Conservation (phyloP, 2,797 vertebrate species). For the Alectoris magna region DNA sequence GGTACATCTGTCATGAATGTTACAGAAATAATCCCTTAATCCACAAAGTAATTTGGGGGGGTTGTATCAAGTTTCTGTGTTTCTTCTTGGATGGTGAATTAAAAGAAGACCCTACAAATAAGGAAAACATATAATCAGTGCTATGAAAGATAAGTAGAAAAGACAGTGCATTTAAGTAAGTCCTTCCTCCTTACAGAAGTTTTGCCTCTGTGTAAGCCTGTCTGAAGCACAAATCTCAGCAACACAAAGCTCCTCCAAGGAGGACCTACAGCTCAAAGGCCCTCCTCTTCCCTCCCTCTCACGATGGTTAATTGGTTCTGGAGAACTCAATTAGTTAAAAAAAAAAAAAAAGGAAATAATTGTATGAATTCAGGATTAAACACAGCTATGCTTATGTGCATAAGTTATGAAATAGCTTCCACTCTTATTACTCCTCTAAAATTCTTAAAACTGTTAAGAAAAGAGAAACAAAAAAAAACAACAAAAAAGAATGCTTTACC, state of each 20-base stretch:
- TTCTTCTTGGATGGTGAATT: not conserved
- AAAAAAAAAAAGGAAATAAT: conserved; percentile 10
- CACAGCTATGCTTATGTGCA: not conserved
- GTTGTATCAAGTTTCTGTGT: not conserved
- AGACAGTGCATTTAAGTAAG: not conserved
- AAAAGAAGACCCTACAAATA: not conserved
- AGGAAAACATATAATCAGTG: not conserved
- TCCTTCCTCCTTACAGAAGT: not conserved
- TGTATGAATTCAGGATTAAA: not conserved
- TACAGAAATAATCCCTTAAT: not conserved
- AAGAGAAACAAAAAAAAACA: not conserved
- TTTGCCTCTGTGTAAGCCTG: not conserved
- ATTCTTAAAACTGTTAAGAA: not conserved
- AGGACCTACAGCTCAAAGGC: not conserved
- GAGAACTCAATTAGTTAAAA: not conserved
- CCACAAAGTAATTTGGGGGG: not conserved
- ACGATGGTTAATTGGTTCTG: not conserved
- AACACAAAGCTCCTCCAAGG: not conserved
- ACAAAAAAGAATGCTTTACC: not conserved
- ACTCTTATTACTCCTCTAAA: not conserved
- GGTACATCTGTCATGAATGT: not conserved
- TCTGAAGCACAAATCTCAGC: not conserved
- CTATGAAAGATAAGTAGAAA: not conserved
- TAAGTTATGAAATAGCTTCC: not conserved
- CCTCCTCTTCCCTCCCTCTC: not conserved